Base-by-base conservation (phyloP, 92 coral and sea anemone genomes). In the Nematostella vectensis region DNA sequence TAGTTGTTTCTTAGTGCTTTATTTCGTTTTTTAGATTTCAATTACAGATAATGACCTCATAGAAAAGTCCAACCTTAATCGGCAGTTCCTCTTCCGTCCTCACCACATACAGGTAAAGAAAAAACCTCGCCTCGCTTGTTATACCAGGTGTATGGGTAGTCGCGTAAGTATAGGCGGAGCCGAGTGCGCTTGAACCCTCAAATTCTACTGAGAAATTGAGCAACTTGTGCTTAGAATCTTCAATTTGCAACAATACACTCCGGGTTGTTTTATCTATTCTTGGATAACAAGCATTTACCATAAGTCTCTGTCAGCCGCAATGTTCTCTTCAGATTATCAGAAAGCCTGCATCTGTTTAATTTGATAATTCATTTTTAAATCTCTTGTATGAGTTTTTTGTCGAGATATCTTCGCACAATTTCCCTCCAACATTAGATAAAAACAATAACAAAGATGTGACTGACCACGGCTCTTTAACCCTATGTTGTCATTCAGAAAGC, bases 61-160 rank as follows among this genome's bases (percentile, higher is more conserved):
- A 43, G 96, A 91, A 59, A 91, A 91, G 47, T 81, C 93, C 2
- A 85, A 91, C 75, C 75, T 91, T 17, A 91, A 91, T 74, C 69
- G 98, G 27, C 98, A 91, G 79, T 91, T 91, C 57, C 56, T 91
- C 27, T 85, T 91, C 59, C 86, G 95, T 33, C 83, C 88, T 9
- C 79, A 71, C 13, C 91, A 91, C 57, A 91, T 89, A 3, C 97
- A 85, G 87, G 95, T 89, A 77, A 58, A n/a, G 68, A n/a, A n/a
- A n/a, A n/a, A n/a, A n/a, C n/a, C n/a, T n/a, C n/a, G n/a, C 10
- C 16, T 10, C n/a, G n/a, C n/a, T n/a, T n/a, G n/a, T n/a, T n/a
- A n/a, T n/a, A n/a, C n/a, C 17, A 11, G 22, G 53, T 57, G 28
- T 15, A 62, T 62, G 12, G 15, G 29, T 9, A 22, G 13, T 29